Evolutionary conservation across 2,113 vertebrate genomes (phyloP).

Genomic region (Pseudorectes ferrugineus): DNA sequence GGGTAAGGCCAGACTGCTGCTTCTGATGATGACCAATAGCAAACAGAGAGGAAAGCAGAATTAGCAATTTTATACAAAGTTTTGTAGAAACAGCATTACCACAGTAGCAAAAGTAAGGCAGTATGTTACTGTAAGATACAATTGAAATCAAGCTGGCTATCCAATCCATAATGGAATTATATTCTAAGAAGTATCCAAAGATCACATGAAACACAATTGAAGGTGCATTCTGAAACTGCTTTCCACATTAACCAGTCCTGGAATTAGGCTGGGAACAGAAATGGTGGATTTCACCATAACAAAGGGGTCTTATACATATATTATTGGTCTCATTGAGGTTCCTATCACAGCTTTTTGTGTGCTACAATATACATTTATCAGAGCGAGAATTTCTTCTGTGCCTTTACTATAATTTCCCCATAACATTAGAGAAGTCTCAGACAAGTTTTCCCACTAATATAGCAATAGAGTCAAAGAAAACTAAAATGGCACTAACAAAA

Average conservation of each 20-base stretch:
- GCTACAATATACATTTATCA: neutral
- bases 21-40: neutral
- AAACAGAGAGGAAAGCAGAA: neutral
- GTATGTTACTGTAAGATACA: neutral
- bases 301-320: neutral
- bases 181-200: neutral
- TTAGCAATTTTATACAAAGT: neutral
- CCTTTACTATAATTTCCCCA: neutral
- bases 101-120: neutral
- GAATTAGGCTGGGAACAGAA: neutral
- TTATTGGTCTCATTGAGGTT: neutral
- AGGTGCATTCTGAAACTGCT: neutral
- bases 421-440: neutral
- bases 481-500: neutral
- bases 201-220: neutral
- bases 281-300: neutral
- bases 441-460: neutral
- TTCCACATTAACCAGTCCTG: neutral
- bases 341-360: neutral
- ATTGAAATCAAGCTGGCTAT: neutral
- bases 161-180: neutral
- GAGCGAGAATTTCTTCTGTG: neutral
- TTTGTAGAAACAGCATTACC: neutral
- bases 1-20: neutral
- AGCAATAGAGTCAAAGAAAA: slow-evolving; percentile 10